Evolutionary conservation across 2,888 invertebrate genomes (phyloP).

Genomic region (Folsomia manolachei): DNA sequence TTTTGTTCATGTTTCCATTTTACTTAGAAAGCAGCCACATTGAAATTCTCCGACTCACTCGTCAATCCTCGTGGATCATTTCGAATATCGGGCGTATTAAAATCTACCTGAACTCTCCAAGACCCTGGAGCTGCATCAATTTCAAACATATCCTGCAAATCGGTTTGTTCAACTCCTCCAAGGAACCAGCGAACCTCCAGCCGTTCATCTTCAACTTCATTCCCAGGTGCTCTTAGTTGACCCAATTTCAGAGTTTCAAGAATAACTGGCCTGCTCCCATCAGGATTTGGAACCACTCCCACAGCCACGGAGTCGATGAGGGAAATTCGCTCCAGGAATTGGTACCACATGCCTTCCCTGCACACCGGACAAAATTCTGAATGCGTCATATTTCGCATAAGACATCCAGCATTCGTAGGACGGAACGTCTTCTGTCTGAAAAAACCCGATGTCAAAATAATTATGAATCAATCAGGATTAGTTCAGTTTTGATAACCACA

Average conservation of each 20-base stretch:
- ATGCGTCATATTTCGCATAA: constrained; percentile 48
- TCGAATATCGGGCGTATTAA: constrained; percentile 31
- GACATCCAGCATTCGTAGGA: constrained; percentile 45
- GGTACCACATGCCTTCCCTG: constrained; percentile 46
- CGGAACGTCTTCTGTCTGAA: constrained; percentile 33
- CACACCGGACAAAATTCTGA: constrained; percentile 42
- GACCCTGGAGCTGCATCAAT: constrained; percentile 30
- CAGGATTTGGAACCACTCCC: constrained; percentile 17
- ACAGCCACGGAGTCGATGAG: constrained; percentile 41
- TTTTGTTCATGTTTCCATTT: no score
- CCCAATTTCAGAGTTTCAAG: constrained; percentile 41
- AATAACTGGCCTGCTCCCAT: constrained; percentile 25
- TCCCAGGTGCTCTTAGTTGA: constrained; percentile 35
- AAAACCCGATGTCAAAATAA: constrained; percentile 29
- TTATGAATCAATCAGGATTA: neutral
- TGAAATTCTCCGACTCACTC: constrained; percentile 17
- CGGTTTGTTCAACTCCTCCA: constrained; percentile 28
- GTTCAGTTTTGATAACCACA: neutral
- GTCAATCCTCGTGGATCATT: constrained; percentile 30
- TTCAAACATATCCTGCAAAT: constrained; percentile 25
- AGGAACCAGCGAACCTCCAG: constrained; percentile 37
- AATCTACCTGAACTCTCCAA: constrained; percentile 33
- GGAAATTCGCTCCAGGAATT: constrained; percentile 40
- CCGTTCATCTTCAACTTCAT: constrained; percentile 37
- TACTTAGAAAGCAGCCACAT: no score